phyloP scores from a whole-genome alignment of 2,888 invertebrate species.

The Scelioninae gen. 1 region DNA sequence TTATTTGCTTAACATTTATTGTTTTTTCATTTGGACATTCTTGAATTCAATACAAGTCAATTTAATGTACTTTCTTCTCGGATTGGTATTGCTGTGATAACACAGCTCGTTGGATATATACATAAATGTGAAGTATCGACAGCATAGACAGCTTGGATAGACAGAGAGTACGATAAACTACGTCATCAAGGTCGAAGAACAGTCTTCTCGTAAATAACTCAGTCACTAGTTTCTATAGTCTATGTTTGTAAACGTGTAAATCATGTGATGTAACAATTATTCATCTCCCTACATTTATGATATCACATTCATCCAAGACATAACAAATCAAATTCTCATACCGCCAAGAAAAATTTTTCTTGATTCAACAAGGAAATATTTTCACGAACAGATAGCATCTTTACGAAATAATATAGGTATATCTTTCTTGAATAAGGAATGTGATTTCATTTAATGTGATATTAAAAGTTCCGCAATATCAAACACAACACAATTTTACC shows the following conservation, averaged over 20 bases:
- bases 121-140: conserved; percentile 26
- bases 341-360: no score
- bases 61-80: background rate
- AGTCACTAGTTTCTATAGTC: background rate
- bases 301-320: no score
- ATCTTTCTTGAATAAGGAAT: no score
- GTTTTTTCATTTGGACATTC: background rate
- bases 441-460: no score
- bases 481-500: no score
- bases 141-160: conserved; percentile 26
- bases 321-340: no score
- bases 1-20: no score
- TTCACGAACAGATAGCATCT: no score
- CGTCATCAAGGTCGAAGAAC: conserved; percentile 30
- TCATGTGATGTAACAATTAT: background rate
- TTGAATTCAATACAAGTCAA: background rate
- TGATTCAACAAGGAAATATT: no score
- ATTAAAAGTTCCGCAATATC: no score
- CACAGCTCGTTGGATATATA: background rate
- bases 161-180: conserved; percentile 18
- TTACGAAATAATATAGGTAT: no score
- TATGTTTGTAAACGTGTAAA: background rate
- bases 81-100: background rate
- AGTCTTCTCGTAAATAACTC: conserved; percentile 12
- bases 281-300: no score